These are phyloP conservation scores for Sebastolobus altivelis DNA, from an alignment of 2,797 vertebrate genomes.

Conservation along the genomic window DNA sequence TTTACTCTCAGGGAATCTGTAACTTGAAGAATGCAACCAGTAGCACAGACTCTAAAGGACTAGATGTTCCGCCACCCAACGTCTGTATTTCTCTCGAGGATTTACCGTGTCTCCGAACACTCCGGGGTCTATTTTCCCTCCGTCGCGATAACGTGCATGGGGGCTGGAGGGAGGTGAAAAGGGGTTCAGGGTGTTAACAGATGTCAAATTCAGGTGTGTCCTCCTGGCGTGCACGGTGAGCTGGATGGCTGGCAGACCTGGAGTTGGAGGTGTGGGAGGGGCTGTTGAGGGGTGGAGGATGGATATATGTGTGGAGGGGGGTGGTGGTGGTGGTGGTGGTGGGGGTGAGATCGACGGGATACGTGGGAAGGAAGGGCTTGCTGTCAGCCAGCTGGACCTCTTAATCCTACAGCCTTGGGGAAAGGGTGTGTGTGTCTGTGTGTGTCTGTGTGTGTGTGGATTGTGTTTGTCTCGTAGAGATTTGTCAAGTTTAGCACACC, in stretches of 20 bases:
- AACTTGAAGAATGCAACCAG: constrained; percentile 34
- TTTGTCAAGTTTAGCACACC: constrained; percentile 85
- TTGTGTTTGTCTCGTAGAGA: constrained; percentile 79
- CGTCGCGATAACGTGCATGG: constrained; percentile 7
- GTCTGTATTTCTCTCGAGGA: background rate
- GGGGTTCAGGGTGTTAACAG: constrained; percentile 49
- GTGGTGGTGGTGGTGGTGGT: background rate
- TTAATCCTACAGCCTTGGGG: constrained; percentile 89
- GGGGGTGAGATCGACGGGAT: constrained; percentile 77
- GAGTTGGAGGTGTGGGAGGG: constrained; percentile 67
- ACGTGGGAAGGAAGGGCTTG: constrained; percentile 87
- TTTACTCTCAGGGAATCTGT: constrained; percentile 62
- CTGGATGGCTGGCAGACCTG: constrained; percentile 72
- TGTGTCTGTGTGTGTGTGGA: constrained; percentile 53
- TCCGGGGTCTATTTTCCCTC: background rate
- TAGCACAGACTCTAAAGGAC: background rate
- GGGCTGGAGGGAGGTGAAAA: constrained; percentile 29
- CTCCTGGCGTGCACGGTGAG: constrained; percentile 60
- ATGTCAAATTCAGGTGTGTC: constrained; percentile 83
- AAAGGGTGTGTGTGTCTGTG: constrained; percentile 78
- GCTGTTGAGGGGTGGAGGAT: constrained; percentile 29
- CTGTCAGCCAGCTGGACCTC: constrained; percentile 90
- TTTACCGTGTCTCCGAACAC: background rate
- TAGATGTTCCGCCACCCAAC: background rate
- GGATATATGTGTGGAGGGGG: constrained; percentile 18